Evolutionary conservation across 37 sponge, comb jelly and placozoan genomes (phyloP).

Genomic region (Lycopodina hypogea): DNA sequence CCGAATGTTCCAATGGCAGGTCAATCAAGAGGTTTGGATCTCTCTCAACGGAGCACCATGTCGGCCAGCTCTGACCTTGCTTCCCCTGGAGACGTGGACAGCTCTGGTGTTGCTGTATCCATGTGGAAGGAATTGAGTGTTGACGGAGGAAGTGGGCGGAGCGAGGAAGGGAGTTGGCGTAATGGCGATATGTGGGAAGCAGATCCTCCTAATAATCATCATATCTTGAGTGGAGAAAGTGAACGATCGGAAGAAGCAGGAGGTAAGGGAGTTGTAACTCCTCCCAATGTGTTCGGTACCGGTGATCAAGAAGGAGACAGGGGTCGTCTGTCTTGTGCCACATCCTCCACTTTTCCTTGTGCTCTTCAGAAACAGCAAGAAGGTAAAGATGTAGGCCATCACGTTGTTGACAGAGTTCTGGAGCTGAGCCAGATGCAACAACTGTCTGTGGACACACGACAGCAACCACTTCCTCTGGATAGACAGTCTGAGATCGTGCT

Average conservation of each 20-base stretch:
- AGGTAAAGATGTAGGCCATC: no score
- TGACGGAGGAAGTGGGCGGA: background rate
- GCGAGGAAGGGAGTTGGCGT: background rate
- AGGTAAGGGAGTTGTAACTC: no score
- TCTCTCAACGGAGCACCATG: constrained; percentile 40
- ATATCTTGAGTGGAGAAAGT: no score
- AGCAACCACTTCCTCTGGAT: background rate
- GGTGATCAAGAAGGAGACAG: no score
- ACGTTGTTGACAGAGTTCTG: background rate
- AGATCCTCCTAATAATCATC: no score
- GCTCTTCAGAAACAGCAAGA: no score
- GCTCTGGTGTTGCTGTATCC: background rate
- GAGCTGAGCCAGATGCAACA: constrained; percentile 8
- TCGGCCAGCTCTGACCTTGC: constrained; percentile 26
- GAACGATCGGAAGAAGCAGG: no score
- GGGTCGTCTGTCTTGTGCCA: no score
- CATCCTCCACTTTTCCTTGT: no score
- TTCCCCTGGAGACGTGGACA: constrained; percentile 5
- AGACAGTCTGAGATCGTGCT: background rate
- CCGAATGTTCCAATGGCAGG: background rate
- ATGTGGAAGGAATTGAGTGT: constrained; percentile 1
- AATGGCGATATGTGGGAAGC: background rate
- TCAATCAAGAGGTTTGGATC: background rate
- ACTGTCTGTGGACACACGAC: no score
- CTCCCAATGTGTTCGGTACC: no score